phyloP scores from a whole-genome alignment of 2,888 invertebrate species.

The Branchellion lobata region DNA sequence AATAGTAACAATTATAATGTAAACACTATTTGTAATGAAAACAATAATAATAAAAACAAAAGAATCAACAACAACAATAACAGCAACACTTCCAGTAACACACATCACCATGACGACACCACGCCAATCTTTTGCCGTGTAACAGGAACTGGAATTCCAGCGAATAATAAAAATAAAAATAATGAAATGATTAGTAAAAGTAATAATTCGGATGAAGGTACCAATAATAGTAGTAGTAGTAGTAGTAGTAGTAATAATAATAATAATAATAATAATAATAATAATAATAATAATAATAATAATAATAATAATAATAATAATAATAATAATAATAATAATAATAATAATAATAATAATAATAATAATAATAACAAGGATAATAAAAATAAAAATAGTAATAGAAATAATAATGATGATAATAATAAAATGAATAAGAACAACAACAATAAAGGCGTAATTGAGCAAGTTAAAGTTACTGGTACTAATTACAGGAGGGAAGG shows the following conservation, averaged over 20 bases:
- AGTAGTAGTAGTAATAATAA: not conserved
- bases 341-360: not conserved
- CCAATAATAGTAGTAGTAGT: not conserved
- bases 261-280: not conserved
- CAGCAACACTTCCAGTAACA: not conserved
- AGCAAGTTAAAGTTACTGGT: too few relatives aligned
- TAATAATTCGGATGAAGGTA: not conserved
- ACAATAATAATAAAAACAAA: not conserved
- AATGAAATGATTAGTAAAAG: not conserved
- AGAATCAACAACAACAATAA: not conserved
- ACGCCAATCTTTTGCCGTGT: too few relatives aligned
- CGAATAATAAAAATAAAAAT: not conserved
- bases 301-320: not conserved
- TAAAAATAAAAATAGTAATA: not conserved
- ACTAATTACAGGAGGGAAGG: too few relatives aligned
- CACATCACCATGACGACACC: too few relatives aligned
- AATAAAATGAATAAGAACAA: too few relatives aligned
- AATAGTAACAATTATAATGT: not conserved
- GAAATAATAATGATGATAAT: too few relatives aligned
- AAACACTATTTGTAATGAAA: not conserved
- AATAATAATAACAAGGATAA: not conserved
- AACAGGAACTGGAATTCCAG: too few relatives aligned
- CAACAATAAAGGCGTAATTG: too few relatives aligned
- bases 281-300: not conserved
- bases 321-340: not conserved